These are phyloP conservation scores for Apeltes quadracus DNA, from an alignment of 2,113 vertebrate species.

Conservation along the genomic window DNA sequence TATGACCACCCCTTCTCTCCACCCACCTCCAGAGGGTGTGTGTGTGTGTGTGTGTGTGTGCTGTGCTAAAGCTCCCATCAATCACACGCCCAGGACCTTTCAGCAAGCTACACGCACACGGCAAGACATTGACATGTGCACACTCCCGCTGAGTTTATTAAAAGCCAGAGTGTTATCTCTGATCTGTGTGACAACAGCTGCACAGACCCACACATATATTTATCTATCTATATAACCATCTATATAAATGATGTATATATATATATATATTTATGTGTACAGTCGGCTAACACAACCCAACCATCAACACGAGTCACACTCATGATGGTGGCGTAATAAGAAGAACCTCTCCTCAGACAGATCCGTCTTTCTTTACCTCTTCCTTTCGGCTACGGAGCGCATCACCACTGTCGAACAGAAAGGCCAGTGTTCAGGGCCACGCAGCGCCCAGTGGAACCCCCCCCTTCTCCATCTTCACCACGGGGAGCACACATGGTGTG, in stretches of 20 bases:
- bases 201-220: slow-evolving; percentile 22
- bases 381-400: slow-evolving; percentile 42
- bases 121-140: slow-evolving; percentile 32
- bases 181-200: slow-evolving; percentile 61
- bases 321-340: slow-evolving; percentile 23
- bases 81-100: slow-evolving; percentile 64
- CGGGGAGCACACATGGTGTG: slow-evolving; percentile 39
- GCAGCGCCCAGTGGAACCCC: slow-evolving; percentile 66
- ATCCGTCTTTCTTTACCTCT: slow-evolving; percentile 59
- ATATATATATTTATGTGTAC: slow-evolving; percentile 11
- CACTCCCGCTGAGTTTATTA: slow-evolving; percentile 59
- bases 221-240: no score
- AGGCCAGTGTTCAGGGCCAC: slow-evolving; percentile 64
- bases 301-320: slow-evolving; percentile 17
- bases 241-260: no score
- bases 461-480: slow-evolving; percentile 20
- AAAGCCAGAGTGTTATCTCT: slow-evolving; percentile 61
- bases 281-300: slow-evolving; percentile 4
- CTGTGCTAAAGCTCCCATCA: slow-evolving; percentile 61
- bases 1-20: slow-evolving; percentile 45
- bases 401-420: slow-evolving; percentile 59
- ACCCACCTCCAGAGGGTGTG: slow-evolving; percentile 22
- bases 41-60: slow-evolving; percentile 18
- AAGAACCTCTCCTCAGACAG: slow-evolving; percentile 38
- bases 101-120: slow-evolving; percentile 43